Conservation (phyloP, 2,113 vertebrate species). For the Brachyhypopomus occidentalis region DNA sequence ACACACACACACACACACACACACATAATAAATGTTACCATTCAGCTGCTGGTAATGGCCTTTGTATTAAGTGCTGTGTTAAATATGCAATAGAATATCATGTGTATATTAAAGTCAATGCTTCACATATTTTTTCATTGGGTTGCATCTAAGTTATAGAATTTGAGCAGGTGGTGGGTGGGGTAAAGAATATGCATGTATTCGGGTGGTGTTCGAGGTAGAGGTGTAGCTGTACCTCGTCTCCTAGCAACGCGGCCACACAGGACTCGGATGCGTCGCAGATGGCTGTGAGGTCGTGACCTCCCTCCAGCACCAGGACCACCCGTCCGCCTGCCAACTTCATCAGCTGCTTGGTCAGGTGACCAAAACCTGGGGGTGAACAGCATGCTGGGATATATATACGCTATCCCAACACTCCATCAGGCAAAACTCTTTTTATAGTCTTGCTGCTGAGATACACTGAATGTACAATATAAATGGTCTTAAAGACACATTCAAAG, state of each 20-base stretch:
- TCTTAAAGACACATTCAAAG: no score
- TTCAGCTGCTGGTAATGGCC: neutral
- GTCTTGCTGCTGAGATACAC: no score
- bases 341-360: conserved; percentile 88
- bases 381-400: conserved; percentile 31
- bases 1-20: conserved; percentile 10
- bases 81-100: no score
- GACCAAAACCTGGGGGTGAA: conserved; percentile 79
- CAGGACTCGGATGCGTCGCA: conserved; percentile 87
- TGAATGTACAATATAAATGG: no score
- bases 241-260: conserved; percentile 80
- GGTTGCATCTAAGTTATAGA: neutral
- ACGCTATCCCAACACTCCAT: neutral
- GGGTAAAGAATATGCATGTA: neutral
- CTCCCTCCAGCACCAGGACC: conserved; percentile 85
- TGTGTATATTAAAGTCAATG: no score
- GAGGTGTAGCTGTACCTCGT: conserved; percentile 72
- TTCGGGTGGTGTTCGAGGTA: conserved; percentile 4
- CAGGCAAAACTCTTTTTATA: no score
- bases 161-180: neutral
- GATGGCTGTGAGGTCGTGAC: conserved; percentile 87
- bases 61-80: neutral
- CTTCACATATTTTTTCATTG: neutral
- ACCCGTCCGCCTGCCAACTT: conserved; percentile 82
- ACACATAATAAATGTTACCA: neutral